These are phyloP conservation scores for Rhogogaster chlorosoma DNA, from an alignment of 2,888 invertebrate species.

Conservation along the genomic window DNA sequence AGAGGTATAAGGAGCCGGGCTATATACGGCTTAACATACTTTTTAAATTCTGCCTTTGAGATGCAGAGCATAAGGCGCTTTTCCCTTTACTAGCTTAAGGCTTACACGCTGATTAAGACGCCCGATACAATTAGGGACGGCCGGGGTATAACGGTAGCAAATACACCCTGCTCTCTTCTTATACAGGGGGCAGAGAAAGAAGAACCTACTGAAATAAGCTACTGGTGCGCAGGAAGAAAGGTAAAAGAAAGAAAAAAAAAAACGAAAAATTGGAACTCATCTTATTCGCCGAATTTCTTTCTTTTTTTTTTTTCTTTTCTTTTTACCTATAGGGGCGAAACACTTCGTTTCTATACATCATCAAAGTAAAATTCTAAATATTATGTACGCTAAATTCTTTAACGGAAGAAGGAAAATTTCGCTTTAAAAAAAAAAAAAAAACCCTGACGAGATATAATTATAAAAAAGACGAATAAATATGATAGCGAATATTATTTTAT, in stretches of 20 bases:
- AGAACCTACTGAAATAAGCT: conserved; percentile 70
- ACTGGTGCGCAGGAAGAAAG: conserved; percentile 54
- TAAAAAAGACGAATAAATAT: not conserved
- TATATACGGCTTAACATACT: conserved; percentile 71
- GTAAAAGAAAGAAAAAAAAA: conserved; percentile 3
- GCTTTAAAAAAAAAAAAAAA: not conserved
- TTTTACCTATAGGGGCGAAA: not conserved
- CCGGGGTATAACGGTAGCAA: not conserved
- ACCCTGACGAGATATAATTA: not conserved
- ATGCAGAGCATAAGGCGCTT: conserved; percentile 70
- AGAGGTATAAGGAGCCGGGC: not conserved
- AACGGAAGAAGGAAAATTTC: not conserved
- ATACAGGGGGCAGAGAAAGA: conserved; percentile 61
- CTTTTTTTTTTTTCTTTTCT: no score
- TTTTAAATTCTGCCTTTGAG: conserved; percentile 76
- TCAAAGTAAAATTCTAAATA: conserved; percentile 31
- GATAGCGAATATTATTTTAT: not conserved
- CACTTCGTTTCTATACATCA: not conserved
- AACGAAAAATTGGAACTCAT: conserved; percentile 37
- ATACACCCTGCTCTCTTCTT: not conserved
- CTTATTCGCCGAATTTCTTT: conserved; percentile 52
- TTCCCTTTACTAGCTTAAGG: conserved; percentile 61
- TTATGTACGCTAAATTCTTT: not conserved
- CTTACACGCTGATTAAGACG: conserved; percentile 77
- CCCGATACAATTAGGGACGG: conserved; percentile 76